A percentile compares a stretch with the other conserved stretches of the same genome.
These are phyloP conservation scores for Esox lucius DNA, from an alignment of 2,797 vertebrate genomes.

Conservation along the genomic window DNA sequence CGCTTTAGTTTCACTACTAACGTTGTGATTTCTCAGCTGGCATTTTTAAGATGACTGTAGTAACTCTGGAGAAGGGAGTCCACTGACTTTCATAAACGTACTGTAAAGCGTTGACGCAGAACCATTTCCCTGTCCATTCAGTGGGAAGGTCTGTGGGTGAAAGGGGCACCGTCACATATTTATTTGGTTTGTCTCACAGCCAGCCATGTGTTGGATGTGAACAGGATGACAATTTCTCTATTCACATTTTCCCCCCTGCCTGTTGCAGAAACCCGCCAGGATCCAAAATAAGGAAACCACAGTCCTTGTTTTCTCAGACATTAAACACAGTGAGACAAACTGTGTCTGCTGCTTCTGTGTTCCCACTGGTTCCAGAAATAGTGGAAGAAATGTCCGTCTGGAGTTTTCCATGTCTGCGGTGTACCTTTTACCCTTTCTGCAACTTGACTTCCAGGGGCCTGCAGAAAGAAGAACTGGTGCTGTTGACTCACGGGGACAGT, in stretches of 20 bases:
- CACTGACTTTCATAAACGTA: too few relatives aligned
- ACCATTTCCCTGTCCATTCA: neutral
- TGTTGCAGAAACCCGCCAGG: conserved; percentile 26
- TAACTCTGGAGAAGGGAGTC: too few relatives aligned
- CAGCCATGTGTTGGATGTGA: conserved; percentile 20
- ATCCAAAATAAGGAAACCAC: conserved; percentile 34
- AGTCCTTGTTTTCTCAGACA: conserved; percentile 15
- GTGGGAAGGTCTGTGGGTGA: neutral
- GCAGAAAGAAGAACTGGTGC: conserved; percentile 95
- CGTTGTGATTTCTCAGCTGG: too few relatives aligned
- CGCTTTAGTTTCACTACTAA: too few relatives aligned
- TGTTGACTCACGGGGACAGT: conserved; percentile 96
- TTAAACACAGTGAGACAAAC: conserved; percentile 4
- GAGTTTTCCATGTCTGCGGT: neutral
- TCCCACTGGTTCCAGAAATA: neutral
- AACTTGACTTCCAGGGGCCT: conserved; percentile 79
- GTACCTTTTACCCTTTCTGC: conserved; percentile 19
- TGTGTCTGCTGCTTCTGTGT: neutral
- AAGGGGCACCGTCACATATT: neutral
- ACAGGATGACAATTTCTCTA: conserved; percentile 28
- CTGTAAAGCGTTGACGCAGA: too few relatives aligned
- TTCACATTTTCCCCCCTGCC: conserved; percentile 19
- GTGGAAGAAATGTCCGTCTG: neutral
- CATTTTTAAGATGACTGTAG: too few relatives aligned
- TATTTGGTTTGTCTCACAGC: conserved; percentile 12